Evolutionary conservation across 2,113 vertebrate species (phyloP).

Genomic region (Equus przewalskii): DNA sequence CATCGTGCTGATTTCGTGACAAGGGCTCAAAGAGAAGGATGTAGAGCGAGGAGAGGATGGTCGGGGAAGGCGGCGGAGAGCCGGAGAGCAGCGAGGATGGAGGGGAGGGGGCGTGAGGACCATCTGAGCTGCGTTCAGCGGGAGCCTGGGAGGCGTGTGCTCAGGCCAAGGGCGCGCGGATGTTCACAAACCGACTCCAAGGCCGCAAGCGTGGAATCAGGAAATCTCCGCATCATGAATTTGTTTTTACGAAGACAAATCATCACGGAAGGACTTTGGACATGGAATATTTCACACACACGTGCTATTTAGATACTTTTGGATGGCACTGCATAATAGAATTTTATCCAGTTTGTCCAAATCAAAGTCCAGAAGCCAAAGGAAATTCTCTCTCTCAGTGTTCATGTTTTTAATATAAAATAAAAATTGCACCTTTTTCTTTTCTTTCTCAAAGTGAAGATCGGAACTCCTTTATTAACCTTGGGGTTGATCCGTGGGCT

Average conservation of each 20-base stretch:
- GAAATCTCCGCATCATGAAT: not conserved
- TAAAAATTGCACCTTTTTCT: not conserved
- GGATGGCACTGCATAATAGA: not conserved
- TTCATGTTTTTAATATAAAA: not conserved
- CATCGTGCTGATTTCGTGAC: not conserved
- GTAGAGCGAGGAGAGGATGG: not conserved
- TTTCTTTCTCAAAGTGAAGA: not conserved
- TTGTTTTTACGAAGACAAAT: slow-evolving; percentile 21
- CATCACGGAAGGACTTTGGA: not conserved
- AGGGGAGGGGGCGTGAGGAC: not conserved
- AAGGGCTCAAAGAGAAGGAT: not conserved
- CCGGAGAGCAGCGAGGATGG: not conserved
- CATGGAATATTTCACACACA: not conserved
- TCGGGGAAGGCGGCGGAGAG: not conserved
- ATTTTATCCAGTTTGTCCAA: not conserved
- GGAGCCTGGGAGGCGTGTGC: not conserved
- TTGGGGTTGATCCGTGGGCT: not conserved
- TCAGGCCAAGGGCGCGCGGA: not conserved
- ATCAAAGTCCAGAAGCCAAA: slow-evolving; percentile 10
- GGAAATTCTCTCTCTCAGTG: not conserved
- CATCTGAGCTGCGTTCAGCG: not conserved
- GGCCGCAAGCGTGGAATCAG: not conserved
- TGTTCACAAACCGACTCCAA: not conserved
- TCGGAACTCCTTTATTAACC: not conserved
- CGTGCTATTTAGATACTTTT: not conserved